Evolutionary conservation across 2,888 invertebrate genomes (phyloP).

Genomic region (Oscheius sp.): DNA sequence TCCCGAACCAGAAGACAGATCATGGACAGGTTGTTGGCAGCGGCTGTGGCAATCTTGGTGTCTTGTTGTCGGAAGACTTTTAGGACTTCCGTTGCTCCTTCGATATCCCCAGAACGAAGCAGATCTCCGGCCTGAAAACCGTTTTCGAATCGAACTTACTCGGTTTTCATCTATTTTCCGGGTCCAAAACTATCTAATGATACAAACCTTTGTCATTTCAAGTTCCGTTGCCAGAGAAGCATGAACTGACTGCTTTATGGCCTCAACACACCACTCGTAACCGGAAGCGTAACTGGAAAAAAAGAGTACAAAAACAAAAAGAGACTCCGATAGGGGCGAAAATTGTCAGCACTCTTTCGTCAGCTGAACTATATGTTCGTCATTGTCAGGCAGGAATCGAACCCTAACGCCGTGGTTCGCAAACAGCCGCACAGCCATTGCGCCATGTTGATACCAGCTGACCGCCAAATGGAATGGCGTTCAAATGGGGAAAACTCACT

Average conservation of each 20-base stretch:
- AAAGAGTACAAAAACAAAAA: slow-evolving; percentile 16
- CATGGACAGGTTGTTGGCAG: slow-evolving; percentile 87
- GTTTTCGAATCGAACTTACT: no score
- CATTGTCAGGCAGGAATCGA: slow-evolving; percentile 30
- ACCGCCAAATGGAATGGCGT: neutral
- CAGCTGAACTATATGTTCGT: slow-evolving; percentile 33
- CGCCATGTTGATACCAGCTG: slow-evolving; percentile 1
- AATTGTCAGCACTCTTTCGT: slow-evolving; percentile 31
- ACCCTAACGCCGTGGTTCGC: neutral
- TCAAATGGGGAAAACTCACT: slow-evolving; percentile 44
- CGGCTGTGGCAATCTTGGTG: slow-evolving; percentile 85
- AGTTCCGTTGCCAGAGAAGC: slow-evolving; percentile 86
- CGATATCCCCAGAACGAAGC: slow-evolving; percentile 53
- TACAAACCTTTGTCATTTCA: slow-evolving; percentile 83
- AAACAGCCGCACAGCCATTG: slow-evolving; percentile 12
- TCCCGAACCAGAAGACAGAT: slow-evolving; percentile 82
- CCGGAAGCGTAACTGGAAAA: slow-evolving; percentile 37
- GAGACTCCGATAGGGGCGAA: slow-evolving; percentile 35
- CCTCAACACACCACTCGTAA: slow-evolving; percentile 84
- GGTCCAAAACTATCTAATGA: no score
- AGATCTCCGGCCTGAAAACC: slow-evolving; percentile 56
- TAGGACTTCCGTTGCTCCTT: slow-evolving; percentile 50
- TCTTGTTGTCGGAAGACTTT: slow-evolving; percentile 79
- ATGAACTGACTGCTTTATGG: slow-evolving; percentile 88
- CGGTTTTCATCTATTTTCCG: no score